A percentile compares a stretch with the other conserved stretches of the same genome.
Evolutionary conservation across 2,888 invertebrate species (phyloP).

Genomic region (Drosophila mayaguana): DNA sequence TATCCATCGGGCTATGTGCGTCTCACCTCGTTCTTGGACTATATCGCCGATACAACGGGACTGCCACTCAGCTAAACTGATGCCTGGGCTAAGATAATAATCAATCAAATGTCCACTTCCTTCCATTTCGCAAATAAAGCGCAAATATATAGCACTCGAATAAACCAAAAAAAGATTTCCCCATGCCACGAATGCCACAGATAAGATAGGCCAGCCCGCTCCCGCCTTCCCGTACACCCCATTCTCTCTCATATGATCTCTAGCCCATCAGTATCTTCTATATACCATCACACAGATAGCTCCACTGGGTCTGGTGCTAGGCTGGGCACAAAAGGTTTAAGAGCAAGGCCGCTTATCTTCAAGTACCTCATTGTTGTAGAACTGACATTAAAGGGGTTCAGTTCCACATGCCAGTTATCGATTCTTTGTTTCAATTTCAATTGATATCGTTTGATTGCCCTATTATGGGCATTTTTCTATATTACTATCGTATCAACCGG

Average conservation of each 20-base stretch:
- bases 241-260: neutral
- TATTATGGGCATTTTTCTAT: neutral
- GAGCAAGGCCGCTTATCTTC: neutral
- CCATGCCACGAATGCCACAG: conserved; percentile 4
- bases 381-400: neutral
- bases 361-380: conserved; percentile 10
- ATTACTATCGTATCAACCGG: neutral
- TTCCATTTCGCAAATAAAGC: conserved; percentile 27
- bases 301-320: neutral
- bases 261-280: neutral
- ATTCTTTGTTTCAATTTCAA: neutral
- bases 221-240: neutral
- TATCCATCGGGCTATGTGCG: conserved; percentile 81
- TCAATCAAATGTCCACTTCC: conserved; percentile 7
- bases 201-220: conserved; percentile 27
- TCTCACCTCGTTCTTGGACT: conserved; percentile 77
- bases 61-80: conserved; percentile 30
- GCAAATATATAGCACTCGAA: conserved; percentile 26
- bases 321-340: neutral
- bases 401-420: conserved; percentile 6
- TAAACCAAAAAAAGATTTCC: conserved; percentile 11
- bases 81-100: neutral
- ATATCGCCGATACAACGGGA: conserved; percentile 67
- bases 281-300: neutral
- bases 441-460: neutral